phyloP scores from a whole-genome alignment of 64 coral and sea anemone species.

The Catalaphyllia jardinei region DNA sequence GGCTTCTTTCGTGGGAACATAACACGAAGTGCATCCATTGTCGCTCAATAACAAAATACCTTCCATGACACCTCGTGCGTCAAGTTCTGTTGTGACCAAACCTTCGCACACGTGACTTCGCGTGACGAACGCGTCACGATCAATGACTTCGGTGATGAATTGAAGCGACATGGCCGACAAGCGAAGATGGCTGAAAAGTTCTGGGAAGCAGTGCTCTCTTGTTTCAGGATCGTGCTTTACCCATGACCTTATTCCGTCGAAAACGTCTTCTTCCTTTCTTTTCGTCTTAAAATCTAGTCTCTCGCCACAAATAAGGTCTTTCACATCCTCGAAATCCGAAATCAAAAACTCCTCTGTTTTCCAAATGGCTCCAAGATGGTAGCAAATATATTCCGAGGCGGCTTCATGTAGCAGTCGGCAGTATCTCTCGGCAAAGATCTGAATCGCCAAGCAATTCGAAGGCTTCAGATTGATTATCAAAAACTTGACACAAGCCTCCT shows the following conservation, averaged over 20 bases:
- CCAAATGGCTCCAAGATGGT: slow-evolving; percentile 8
- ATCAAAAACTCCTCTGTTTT: slow-evolving; percentile 12
- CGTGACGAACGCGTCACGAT: slow-evolving; percentile 23
- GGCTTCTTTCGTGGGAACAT: not conserved
- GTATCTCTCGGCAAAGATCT: slow-evolving; percentile 9
- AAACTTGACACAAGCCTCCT: slow-evolving; percentile 13
- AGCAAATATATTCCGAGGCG: slow-evolving; percentile 1
- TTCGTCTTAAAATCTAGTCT: slow-evolving; percentile 11
- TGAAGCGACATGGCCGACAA: slow-evolving; percentile 4
- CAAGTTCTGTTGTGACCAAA: slow-evolving; percentile 4
- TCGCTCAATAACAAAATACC: slow-evolving; percentile 26
- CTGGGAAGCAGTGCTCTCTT: not conserved
- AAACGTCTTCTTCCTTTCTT: slow-evolving; percentile 19
- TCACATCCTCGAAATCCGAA: not conserved
- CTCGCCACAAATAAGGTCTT: not conserved
- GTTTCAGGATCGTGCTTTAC: not conserved
- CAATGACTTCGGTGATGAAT: not conserved
- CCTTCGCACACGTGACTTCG: not conserved
- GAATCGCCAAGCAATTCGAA: slow-evolving; percentile 21
- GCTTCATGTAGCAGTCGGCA: not conserved
- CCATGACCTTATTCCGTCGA: slow-evolving; percentile 24
- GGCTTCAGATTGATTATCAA: not conserved
- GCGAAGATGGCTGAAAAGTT: slow-evolving; percentile 29
- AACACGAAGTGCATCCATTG: slow-evolving; percentile 7
- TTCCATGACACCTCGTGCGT: slow-evolving; percentile 39